Evolutionary conservation across 2,888 invertebrate genomes (phyloP).

Genomic region (Euplexia lucipara): DNA sequence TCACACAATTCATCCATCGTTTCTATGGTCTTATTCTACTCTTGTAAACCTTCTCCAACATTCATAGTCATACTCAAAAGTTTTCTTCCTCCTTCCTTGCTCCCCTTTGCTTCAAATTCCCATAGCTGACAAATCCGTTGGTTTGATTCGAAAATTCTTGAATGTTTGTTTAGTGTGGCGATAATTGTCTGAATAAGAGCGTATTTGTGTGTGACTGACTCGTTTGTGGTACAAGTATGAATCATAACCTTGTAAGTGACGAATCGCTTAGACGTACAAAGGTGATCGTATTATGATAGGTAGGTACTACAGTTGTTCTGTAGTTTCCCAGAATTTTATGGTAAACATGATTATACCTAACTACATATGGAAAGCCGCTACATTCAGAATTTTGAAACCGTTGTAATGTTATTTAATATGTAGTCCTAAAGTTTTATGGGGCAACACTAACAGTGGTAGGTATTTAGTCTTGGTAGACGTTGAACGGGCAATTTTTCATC

Average conservation of each 20-base stretch:
- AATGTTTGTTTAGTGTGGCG: slow-evolving; percentile 26
- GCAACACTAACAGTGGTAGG: neutral
- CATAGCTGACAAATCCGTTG: too few species aligned
- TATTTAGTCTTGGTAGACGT: neutral
- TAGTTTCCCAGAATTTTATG: slow-evolving; percentile 39
- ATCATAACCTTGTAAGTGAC: slow-evolving; percentile 62
- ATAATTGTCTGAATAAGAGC: slow-evolving; percentile 61
- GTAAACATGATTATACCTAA: slow-evolving; percentile 20
- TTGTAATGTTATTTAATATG: neutral
- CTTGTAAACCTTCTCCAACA: too few species aligned
- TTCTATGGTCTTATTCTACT: too few species aligned
- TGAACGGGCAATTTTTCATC: neutral
- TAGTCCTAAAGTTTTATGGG: neutral
- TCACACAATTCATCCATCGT: too few species aligned
- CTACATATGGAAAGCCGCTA: too few species aligned
- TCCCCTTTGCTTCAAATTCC: too few species aligned
- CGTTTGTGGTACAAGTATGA: slow-evolving; percentile 55
- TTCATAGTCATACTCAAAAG: too few species aligned
- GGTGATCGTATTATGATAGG: slow-evolving; percentile 55
- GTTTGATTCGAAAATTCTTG: too few species aligned
- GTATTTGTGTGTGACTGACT: slow-evolving; percentile 51
- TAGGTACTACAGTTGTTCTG: slow-evolving; percentile 14
- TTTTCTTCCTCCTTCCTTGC: too few species aligned
- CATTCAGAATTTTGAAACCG: neutral
- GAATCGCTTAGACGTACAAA: slow-evolving; percentile 66